Base-by-base conservation (phyloP, 2,888 invertebrate species). In the Tinea semifulvella region DNA sequence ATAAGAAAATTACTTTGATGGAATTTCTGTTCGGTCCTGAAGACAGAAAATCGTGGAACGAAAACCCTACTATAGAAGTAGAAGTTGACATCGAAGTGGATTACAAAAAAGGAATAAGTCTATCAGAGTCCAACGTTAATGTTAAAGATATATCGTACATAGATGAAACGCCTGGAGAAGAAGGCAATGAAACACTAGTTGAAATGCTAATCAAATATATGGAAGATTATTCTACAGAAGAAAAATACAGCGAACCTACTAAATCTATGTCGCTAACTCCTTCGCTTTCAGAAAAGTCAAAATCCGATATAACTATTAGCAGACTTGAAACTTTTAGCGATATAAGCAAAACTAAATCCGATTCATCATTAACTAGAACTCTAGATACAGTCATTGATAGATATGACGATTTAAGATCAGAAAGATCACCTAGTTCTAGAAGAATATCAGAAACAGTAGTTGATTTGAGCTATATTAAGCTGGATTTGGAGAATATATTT, bases 191-290 rank as follows among this genome's bases (percentile, higher is more conserved):
- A 22, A 72, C 71, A 0, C 47, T 82, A 50, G 82, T 81, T 0
- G 81, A 81, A 55, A 69, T 82, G 61, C 52, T 82, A 0, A 53
- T 82, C 1, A 77, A 81, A 49, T 81, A 80, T 28, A 82, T 82
- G 73, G 80, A 82, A 27, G 64, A 61, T 49, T 80, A 75, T 42
- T 60, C 61, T 0, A 57, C 56, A 0, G 68, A 25, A 6, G 71
- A 69, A 0, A 72, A 66, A 44, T 56, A 51, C 19, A 55, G 56
- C 36, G 61, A 63, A 18, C 53, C 57, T 3, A 50, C 54, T 0
- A 60, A 70, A 56, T 64, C 66, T 0, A 59, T 68, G 25, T 70
- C 71, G 1, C 14, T 42, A 0, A 46, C 48, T 2, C 77, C 77
- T 0, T 72, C 71, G 2, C 46, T 80, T 0, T 76, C 76, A 1